Base-by-base conservation (phyloP, 2,797 vertebrate genomes). In the Myotis pilosus region DNA sequence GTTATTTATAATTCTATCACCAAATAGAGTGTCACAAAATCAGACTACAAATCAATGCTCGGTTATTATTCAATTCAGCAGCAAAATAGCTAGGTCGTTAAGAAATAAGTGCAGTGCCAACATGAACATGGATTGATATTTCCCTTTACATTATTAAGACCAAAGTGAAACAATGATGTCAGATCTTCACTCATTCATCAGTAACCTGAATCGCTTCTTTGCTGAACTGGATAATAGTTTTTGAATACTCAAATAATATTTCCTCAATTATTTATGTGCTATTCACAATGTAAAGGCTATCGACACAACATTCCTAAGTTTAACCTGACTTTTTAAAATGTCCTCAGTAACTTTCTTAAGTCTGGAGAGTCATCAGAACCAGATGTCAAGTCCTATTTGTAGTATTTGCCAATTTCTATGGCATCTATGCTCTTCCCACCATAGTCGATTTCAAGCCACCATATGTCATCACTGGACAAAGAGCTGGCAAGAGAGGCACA, bases 241-340 rank as follows among this genome's bases (percentile, higher is more conserved):
- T 69, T 49, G 38, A 92, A 86, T 30, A 66, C 16, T 57, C 28
- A 33, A 47, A 38, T 19, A 75, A 16, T 60, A 60, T 36, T 87
- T 87, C 28, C 44, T 92, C 41, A 33, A 47, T 0, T 8, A 79
- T 72, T 81, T 64, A 49, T 33, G 53, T 69, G 17, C 51, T 76
- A 47, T 19, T 85, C 17, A 44, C 51, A 90, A 53, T 30, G 13
- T 60, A 33, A 78, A 76, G 33, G 22, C 30, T 74, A 78, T 1
- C 60, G 55, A 74, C 4, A 22, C 1, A 57, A 12, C 7, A 44
- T 11, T 89, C 10, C 87, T 25, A 72, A 84, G 62, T 85, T 89
- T 93, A 92, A 60, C 5, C 23, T 60, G n/a, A 23, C 72, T 80
- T 92, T 51, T 87, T 84, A 51, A 95, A 76, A 71, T 51, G 49